These are phyloP conservation scores for Nasua narica DNA, from an alignment of 2,797 vertebrate species.

Conservation along the genomic window DNA sequence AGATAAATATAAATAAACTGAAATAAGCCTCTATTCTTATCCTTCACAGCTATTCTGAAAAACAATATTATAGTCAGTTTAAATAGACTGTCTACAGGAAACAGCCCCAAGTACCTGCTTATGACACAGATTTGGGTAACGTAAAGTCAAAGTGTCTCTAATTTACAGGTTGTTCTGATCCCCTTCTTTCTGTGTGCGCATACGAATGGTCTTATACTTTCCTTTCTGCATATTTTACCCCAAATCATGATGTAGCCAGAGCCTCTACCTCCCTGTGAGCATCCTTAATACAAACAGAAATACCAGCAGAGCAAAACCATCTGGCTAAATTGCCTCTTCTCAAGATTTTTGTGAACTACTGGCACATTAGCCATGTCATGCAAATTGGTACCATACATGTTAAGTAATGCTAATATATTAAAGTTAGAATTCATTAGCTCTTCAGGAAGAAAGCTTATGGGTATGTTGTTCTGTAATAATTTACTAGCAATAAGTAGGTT, in stretches of 20 bases:
- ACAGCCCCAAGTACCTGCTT: not conserved
- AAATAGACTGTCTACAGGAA: not conserved
- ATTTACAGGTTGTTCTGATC: not conserved
- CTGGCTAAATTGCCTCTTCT: not conserved
- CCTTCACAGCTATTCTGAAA: not conserved
- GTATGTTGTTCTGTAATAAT: slow-evolving; percentile 18
- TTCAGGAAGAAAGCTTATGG: slow-evolving; percentile 40
- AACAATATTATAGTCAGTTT: not conserved
- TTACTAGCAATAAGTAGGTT: slow-evolving; percentile 18
- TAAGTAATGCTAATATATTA: slow-evolving; percentile 42
- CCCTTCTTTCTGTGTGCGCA: not conserved
- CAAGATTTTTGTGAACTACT: not conserved
- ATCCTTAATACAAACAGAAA: not conserved
- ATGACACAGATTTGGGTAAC: not conserved
- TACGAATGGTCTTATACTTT: not conserved
- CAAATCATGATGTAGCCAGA: not conserved
- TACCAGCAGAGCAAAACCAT: slow-evolving; percentile 1
- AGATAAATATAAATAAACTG: slow-evolving; percentile 1
- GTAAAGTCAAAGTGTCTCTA: not conserved
- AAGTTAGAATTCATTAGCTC: slow-evolving; percentile 49
- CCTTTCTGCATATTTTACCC: not conserved
- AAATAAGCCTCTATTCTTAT: not conserved
- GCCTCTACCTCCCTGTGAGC: not conserved
- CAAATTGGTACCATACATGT: not conserved
- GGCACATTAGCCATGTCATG: not conserved